A percentile compares a stretch with the other conserved stretches of the same genome.
phyloP scores from a whole-genome alignment of 2,797 vertebrate species.

The Acanthornis magna region DNA sequence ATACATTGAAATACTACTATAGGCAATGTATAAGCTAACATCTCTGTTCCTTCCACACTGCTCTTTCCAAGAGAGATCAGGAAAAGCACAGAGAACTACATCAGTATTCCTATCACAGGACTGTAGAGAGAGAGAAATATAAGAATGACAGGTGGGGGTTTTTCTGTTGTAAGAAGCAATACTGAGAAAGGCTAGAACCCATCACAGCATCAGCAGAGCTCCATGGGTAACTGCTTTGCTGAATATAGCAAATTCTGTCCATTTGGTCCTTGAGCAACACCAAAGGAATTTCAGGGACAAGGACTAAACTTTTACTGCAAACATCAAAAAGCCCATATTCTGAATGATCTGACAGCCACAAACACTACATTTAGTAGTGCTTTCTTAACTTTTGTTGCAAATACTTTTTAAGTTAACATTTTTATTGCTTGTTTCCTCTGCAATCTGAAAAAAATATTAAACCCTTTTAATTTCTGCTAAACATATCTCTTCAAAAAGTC shows the following conservation, averaged over 20 bases:
- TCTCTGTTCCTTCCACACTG: background rate
- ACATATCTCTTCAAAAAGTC: background rate
- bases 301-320: background rate
- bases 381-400: background rate
- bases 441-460: background rate
- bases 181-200: background rate
- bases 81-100: background rate
- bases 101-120: background rate
- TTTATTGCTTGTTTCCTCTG: background rate
- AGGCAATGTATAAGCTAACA: background rate
- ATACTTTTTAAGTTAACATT: background rate
- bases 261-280: background rate
- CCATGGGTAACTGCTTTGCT: background rate
- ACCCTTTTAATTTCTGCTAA: background rate
- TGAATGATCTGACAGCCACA: background rate
- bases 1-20: background rate
- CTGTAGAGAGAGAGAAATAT: background rate
- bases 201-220: background rate
- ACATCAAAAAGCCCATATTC: background rate
- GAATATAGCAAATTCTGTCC: background rate
- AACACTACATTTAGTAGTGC: background rate
- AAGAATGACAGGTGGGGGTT: background rate
- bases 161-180: background rate
- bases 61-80: background rate
- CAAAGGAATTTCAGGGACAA: background rate